Conservation (phyloP, 2,113 vertebrate genomes). For the Montifringilla adamsi region DNA sequence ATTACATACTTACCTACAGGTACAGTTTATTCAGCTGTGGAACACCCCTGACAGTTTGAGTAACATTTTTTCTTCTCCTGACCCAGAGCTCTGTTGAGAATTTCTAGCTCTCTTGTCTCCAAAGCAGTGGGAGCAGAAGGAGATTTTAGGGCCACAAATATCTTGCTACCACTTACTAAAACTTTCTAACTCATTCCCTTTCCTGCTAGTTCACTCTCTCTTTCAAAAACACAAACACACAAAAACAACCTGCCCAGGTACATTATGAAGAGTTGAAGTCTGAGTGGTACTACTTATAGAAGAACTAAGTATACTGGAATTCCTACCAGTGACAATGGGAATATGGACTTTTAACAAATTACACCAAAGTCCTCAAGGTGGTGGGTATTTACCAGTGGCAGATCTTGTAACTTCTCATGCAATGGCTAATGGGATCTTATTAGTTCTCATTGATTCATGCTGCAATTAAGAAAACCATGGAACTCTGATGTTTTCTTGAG, state of each 20-base stretch:
- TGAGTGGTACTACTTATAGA: background rate
- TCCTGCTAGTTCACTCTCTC: background rate
- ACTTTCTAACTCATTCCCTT: background rate
- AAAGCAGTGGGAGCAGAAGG: background rate
- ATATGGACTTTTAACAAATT: background rate
- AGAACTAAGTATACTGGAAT: background rate
- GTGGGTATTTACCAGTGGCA: background rate
- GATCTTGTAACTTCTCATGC: background rate
- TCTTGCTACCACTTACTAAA: background rate
- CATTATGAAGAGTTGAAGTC: background rate
- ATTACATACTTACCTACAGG: background rate
- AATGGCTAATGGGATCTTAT: background rate
- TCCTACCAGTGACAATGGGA: background rate
- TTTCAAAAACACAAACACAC: background rate
- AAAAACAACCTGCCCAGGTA: background rate
- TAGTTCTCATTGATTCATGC: background rate
- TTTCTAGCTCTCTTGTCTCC: background rate
- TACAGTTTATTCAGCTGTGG: background rate
- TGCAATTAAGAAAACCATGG: background rate
- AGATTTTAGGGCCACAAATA: background rate
- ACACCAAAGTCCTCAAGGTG: background rate
- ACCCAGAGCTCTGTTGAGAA: background rate
- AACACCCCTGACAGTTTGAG: background rate
- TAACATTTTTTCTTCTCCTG: background rate
- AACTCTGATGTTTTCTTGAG: background rate